Conservation (phyloP, 2,797 vertebrate genomes). For the Orientallactaga sibirica region DNA sequence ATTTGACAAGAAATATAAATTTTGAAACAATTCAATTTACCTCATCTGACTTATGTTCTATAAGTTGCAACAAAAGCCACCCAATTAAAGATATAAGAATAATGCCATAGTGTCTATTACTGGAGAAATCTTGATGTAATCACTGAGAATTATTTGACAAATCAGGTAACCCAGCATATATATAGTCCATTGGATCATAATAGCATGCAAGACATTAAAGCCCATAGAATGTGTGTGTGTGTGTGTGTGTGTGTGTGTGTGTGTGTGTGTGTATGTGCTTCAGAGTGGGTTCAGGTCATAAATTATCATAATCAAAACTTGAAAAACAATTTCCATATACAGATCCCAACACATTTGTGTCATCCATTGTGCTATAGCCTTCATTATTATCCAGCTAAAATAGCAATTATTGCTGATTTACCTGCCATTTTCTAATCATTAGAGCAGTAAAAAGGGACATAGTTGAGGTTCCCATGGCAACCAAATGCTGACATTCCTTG, state of each 20-base stretch:
- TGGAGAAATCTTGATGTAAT: slow-evolving; percentile 24
- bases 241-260: not conserved
- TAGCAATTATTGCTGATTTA: slow-evolving; percentile 63
- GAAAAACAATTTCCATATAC: slow-evolving; percentile 49
- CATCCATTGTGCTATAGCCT: slow-evolving; percentile 1
- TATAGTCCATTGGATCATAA: slow-evolving; percentile 20
- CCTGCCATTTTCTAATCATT: slow-evolving; percentile 72
- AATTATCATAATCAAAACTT: slow-evolving; percentile 60
- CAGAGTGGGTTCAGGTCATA: not conserved
- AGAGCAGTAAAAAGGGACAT: slow-evolving; percentile 61
- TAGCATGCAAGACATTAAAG: slow-evolving; percentile 42
- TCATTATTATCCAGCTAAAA: slow-evolving; percentile 53
- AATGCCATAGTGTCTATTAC: slow-evolving; percentile 12
- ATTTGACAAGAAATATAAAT: not conserved
- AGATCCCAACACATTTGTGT: slow-evolving; percentile 37
- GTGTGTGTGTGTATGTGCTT: not conserved
- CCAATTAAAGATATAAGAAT: slow-evolving; percentile 9
- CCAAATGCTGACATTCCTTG: slow-evolving; percentile 65
- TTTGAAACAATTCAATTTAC: not conserved
- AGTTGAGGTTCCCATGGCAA: slow-evolving; percentile 73
- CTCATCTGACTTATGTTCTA: slow-evolving; percentile 9
- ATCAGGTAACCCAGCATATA: slow-evolving; percentile 31
- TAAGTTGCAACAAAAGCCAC: slow-evolving; percentile 3
- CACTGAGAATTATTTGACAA: slow-evolving; percentile 50
- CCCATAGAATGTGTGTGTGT: not conserved